Evolutionary conservation across 2,113 vertebrate genomes (phyloP).

Genomic region (Xenopus borealis): DNA sequence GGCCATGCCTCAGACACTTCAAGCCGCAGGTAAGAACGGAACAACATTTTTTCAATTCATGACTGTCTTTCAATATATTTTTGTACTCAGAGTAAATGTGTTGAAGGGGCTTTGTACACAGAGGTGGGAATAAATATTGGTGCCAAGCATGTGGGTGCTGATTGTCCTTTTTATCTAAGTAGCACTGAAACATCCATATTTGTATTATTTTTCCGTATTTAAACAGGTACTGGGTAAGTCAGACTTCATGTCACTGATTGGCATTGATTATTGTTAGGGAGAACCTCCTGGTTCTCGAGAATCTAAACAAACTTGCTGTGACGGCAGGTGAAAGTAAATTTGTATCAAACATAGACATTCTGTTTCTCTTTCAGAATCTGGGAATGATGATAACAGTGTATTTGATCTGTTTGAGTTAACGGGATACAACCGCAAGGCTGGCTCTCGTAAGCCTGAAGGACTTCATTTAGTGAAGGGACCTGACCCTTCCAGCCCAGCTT

Average conservation of each 20-base stretch:
- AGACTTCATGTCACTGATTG: too few relatives aligned
- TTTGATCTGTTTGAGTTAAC: constrained; percentile 89
- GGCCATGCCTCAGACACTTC: constrained; percentile 63
- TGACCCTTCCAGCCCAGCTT: constrained; percentile 87
- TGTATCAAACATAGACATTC: not conserved
- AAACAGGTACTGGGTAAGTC: too few relatives aligned
- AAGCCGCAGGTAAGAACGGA: constrained; percentile 78
- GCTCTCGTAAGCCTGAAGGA: constrained; percentile 73
- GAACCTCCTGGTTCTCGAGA: too few relatives aligned
- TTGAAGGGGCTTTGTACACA: too few relatives aligned
- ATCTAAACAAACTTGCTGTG: not conserved
- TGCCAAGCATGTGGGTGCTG: too few relatives aligned
- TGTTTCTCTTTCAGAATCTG: constrained; percentile 67
- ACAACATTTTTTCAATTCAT: not conserved
- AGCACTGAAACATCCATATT: too few relatives aligned
- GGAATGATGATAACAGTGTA: constrained; percentile 83
- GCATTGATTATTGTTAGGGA: too few relatives aligned
- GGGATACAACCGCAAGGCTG: constrained; percentile 64
- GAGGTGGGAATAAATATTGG: too few relatives aligned
- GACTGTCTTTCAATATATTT: too few relatives aligned
- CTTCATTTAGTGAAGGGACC: constrained; percentile 84
- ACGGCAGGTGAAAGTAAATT: not conserved
- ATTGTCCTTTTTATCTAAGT: too few relatives aligned
- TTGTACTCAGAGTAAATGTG: too few relatives aligned
- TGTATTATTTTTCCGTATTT: too few relatives aligned